Evolutionary conservation across 2,797 vertebrate species (phyloP).

Genomic region (Macroramphosus scolopax): DNA sequence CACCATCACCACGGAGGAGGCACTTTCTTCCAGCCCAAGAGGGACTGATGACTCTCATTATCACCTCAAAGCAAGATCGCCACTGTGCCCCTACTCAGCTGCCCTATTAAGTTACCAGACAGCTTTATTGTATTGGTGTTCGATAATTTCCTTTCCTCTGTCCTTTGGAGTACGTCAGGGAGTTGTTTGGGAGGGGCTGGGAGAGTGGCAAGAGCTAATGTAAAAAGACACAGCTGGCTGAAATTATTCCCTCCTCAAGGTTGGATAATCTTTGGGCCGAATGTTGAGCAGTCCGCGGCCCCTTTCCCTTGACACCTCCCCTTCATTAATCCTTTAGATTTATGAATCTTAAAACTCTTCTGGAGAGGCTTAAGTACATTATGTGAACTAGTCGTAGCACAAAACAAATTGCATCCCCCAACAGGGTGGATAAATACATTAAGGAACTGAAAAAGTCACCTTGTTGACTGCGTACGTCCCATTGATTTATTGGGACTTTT

Average conservation of each 20-base stretch:
- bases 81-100: constrained; percentile 63
- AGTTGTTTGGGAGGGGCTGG: constrained; percentile 51
- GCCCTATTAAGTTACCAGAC: constrained; percentile 75
- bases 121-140: constrained; percentile 76
- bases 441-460: constrained; percentile 30
- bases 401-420: constrained; percentile 13
- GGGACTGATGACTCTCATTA: constrained; percentile 78
- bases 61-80: constrained; percentile 73
- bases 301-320: constrained; percentile 8
- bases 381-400: constrained; percentile 16
- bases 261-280: constrained; percentile 25
- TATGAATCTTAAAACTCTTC: constrained; percentile 1
- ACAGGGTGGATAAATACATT: constrained; percentile 24
- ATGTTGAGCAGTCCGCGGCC: constrained; percentile 16
- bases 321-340: constrained; percentile 21
- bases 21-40: constrained; percentile 59
- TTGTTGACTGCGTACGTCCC: constrained; percentile 7
- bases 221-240: constrained; percentile 61
- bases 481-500: constrained; percentile 52
- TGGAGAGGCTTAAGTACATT: constrained; percentile 12
- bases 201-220: constrained; percentile 33
- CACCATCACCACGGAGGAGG: constrained; percentile 38
- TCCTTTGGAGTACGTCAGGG: constrained; percentile 64
- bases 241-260: constrained; percentile 33
- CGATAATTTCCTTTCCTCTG: constrained; percentile 72